Conservation (phyloP, 2,888 invertebrate genomes). For the Abrostola tripartita region DNA sequence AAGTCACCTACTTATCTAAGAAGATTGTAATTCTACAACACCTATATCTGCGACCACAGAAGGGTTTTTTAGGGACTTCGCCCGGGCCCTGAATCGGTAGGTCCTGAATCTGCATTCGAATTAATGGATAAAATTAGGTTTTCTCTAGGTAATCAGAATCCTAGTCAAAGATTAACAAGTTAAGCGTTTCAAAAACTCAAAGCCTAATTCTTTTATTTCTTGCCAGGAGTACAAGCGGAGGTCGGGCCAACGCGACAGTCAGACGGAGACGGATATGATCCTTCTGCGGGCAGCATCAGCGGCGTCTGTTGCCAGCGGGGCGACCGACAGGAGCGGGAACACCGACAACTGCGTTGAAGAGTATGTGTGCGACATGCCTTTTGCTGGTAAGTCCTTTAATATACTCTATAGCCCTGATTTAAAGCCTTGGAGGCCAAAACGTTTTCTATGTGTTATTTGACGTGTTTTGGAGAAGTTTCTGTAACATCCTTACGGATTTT, state of each 20-base stretch:
- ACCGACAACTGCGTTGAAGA: slow-evolving; percentile 95
- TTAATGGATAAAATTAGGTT: too few species aligned
- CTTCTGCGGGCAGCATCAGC: slow-evolving; percentile 93
- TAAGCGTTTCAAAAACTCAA: background rate
- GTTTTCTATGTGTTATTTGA: too few species aligned
- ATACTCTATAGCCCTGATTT: background rate
- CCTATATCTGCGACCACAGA: too few species aligned
- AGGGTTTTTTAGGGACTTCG: too few species aligned
- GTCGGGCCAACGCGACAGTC: slow-evolving; percentile 92
- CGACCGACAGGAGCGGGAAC: slow-evolving; percentile 94
- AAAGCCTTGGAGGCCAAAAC: background rate
- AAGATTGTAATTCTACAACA: too few species aligned
- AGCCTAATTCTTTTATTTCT: slow-evolving; percentile 28
- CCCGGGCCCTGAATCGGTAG: too few species aligned
- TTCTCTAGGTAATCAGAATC: too few species aligned
- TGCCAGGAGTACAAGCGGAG: slow-evolving; percentile 94
- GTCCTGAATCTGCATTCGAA: too few species aligned
- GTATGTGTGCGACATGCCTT: slow-evolving; percentile 95
- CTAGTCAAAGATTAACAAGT: background rate
- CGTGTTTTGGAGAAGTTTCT: too few species aligned
- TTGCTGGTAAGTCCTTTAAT: slow-evolving; percentile 91
- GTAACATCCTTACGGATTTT: too few species aligned
- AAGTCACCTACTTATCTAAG: too few species aligned
- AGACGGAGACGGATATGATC: slow-evolving; percentile 94
- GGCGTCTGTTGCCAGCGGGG: slow-evolving; percentile 92